Evolutionary conservation across 2,113 vertebrate genomes (phyloP), one percentile per base, ranked within the genome.

Genomic region (Rafetus swinhoei): DNA sequence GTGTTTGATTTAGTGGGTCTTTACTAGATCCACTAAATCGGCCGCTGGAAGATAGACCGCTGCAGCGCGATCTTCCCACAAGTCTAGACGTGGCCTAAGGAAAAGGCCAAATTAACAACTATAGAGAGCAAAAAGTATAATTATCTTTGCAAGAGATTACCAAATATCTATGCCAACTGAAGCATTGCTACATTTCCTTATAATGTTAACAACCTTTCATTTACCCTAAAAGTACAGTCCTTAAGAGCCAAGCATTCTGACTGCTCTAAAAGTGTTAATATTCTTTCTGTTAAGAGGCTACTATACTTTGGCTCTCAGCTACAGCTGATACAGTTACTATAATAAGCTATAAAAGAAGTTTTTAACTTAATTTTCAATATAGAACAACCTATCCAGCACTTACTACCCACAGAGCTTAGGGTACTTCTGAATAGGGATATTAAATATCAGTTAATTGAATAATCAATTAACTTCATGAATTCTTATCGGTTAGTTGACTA

Each of bases 221-320:
- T 19, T 25, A 57, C 39, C 1, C 2, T 52, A 85, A 93, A 19
- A 11, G 45, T 39, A 88, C 82, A 15, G 18, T 62, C 79, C 56
- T 22, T 39, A 10, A 56, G 83, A 76, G 4, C 32, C 1, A 1
- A 1, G 0, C 24, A 56, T 85, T 76, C 56, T 57, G 2, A 45
- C 52, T 69, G 15, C 2, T 39, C 21, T 21, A 12, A 54, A 11
- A 76, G 86, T 0, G 0, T 21, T 6, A 2, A 86, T 83, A 54
- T 27, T 86, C 16, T 82, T 88, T 60, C 72, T 24, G 69, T 55
- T 5, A 82, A 84, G 79, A 84, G 90, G 24, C 54, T 86, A 18
- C 0, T 1, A 1, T 59, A 32, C 76, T 83, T 94, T 85, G 72
- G 9, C 76, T 90, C n/a, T 69, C 52, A 54, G 89, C 84, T n/a